Base-by-base conservation (phyloP, 1,140 invertebrate genomes). In the Drosophila teissieri region DNA sequence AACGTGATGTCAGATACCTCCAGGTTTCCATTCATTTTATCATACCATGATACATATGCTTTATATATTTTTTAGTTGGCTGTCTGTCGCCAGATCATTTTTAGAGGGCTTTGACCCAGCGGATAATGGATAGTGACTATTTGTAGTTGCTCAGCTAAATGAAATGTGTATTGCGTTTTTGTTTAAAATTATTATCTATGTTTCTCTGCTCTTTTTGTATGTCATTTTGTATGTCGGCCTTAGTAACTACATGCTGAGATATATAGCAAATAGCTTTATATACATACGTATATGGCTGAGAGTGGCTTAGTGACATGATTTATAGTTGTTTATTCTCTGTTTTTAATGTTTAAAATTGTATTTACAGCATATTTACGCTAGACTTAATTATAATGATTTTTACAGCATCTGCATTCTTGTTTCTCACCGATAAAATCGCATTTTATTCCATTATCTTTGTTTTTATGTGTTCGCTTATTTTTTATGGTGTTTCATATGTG, bases 281-380 rank as follows among this genome's bases (percentile, higher is more conserved):
- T 48, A 70, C 55, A 57, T 58, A 69, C 40, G 73, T 64, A 68
- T 76, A 65, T 75, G 44, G 52, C 53, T 45, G 49, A 54, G 40
- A 48, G 36, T 56, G 51, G 49, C 63, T 27, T 55, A 22, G 51
- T 45, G 58, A 55, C 72, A 64, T 85, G 75, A 73, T 85, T 85
- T 80, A 74, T 78, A 78, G 60, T 78, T 74, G 56, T 73, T 68
- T 65, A 53, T 49, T 39, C 56, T 73, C 52, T 73, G 67, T 65
- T 83, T 69, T 63, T 56, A 54, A 72, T 83, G 65, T 88, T 86
- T 86, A 86, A 86, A 86, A 86, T 85, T 88, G 65, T 86, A 86
- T 86, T 89, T 86, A 86, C 83, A 86, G 63, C 67, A 63, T 42
- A 73, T 69, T 76, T 70, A 83, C 77, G 67, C 65, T 83, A 83